Conservation (phyloP, 2,888 invertebrate species). For the Diarsia rubi region DNA sequence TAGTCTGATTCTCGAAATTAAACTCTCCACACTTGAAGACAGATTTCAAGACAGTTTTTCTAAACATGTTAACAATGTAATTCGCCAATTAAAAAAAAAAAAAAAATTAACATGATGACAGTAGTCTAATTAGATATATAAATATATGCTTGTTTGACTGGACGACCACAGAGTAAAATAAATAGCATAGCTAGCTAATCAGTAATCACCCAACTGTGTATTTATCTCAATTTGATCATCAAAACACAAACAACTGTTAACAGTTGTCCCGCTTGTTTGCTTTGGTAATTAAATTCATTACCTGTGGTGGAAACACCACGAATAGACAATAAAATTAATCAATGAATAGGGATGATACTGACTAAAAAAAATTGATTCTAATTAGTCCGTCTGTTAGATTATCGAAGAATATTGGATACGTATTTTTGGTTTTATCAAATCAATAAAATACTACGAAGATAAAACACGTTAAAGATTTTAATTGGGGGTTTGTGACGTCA, state of each 20-base stretch:
- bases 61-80: not conserved
- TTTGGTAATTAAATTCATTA: not conserved
- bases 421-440: no score
- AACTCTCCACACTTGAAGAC: not conserved
- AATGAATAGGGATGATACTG: no score
- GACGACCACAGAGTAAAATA: constrained; percentile 25
- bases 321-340: not conserved
- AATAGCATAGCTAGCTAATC: constrained; percentile 17
- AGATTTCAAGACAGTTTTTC: not conserved
- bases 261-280: constrained; percentile 8
- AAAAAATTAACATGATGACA: not conserved
- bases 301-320: not conserved
- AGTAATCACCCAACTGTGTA: constrained; percentile 20
- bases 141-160: not conserved
- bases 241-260: not conserved
- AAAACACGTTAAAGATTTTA: no score
- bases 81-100: no score
- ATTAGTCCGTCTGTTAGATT: no score
- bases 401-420: no score
- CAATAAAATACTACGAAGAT: no score
- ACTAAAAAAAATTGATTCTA: no score
- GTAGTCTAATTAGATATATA: not conserved
- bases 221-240: constrained; percentile 36
- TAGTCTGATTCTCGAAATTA: no score
- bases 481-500: no score